Evolutionary conservation across 1,140 invertebrate species (phyloP).

Genomic region (Caenorhabditis remanei): DNA sequence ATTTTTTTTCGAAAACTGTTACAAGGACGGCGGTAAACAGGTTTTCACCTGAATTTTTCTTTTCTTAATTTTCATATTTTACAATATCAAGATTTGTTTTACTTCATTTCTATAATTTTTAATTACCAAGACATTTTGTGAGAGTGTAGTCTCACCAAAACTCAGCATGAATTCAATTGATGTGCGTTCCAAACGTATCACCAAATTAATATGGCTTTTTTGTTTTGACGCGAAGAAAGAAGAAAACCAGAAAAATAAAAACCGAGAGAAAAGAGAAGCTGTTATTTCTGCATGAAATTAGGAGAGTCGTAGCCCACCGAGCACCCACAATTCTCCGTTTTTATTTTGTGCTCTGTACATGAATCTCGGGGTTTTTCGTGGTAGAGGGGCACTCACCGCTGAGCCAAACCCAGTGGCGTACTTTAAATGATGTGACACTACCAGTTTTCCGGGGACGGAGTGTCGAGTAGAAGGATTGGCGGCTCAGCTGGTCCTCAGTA

Average conservation of each 20-base stretch:
- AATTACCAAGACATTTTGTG: too few species aligned
- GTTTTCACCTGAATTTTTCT: too few species aligned
- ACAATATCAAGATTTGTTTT: too few species aligned
- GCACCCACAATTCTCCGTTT: neutral
- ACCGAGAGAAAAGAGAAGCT: conserved; percentile 1
- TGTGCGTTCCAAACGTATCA: neutral
- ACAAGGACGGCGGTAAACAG: too few species aligned
- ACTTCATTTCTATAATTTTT: too few species aligned
- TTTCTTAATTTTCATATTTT: too few species aligned
- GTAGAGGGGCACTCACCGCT: neutral
- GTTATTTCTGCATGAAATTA: conserved; percentile 35
- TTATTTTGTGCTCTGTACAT: conserved; percentile 42
- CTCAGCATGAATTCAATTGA: neutral
- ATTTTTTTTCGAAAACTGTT: too few species aligned
- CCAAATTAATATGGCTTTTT: conserved; percentile 14
- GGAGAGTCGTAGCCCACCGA: conserved; percentile 1
- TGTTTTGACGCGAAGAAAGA: conserved; percentile 7
- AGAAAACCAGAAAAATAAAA: neutral
- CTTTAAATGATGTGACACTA: conserved; percentile 49
- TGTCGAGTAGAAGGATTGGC: neutral
- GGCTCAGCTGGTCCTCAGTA: conserved; percentile 38
- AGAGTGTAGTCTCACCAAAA: too few species aligned
- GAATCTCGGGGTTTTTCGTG: neutral
- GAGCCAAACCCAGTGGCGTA: neutral
- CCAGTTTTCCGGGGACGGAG: neutral